Evolutionary conservation across 92 coral and sea anemone species (phyloP), one percentile per base, ranked within the genome.

Genomic region (Isaurus tuberculatus): DNA sequence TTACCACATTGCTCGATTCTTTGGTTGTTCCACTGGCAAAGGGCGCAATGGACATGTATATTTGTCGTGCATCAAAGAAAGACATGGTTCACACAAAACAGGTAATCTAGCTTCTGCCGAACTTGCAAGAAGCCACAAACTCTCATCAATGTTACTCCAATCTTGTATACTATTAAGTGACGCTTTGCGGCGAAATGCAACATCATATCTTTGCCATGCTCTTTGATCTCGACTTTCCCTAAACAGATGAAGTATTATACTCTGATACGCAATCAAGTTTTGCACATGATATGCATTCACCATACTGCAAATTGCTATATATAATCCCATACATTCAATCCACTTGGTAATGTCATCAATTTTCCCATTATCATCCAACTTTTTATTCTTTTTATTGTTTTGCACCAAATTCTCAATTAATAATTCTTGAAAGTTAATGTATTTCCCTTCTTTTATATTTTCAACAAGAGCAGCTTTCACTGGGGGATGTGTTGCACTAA

Each of bases 151-250:
- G 61, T 88, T 87, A 36, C 98, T 88, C 99, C 99, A 96, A 79
- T 91, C 88, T 5, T 22, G 69, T 32, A 91, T 75, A 17, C 92
- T 90, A 87, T 70, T 91, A 65, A 88, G 93, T 9, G 94, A 93
- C 11, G 99, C 99, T 78, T 94, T 96, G 17, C 99, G 89, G 27
- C 99, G 89, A 72, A 93, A 96, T 28, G 98, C 99, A 40, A 94
- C 98, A 67, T 96, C 99, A 84, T 96, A 96, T 70, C 99, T 84
- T 81, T 94, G 94, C 99, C 99, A 96, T 29, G 99, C 95, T 57
- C 87, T 90, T 79, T 92, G 91, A 72, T 96, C 98, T 40, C 91
- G 94, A 80, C 99, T 92, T 85, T 92, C 98, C 64, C 98, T 94
- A 67, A 83, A 91, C 29, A 96, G 86, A 88, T 92, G 84, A 63